Evolutionary conservation across 2,888 invertebrate genomes (phyloP).

Genomic region (Ophonus ardosiacus): DNA sequence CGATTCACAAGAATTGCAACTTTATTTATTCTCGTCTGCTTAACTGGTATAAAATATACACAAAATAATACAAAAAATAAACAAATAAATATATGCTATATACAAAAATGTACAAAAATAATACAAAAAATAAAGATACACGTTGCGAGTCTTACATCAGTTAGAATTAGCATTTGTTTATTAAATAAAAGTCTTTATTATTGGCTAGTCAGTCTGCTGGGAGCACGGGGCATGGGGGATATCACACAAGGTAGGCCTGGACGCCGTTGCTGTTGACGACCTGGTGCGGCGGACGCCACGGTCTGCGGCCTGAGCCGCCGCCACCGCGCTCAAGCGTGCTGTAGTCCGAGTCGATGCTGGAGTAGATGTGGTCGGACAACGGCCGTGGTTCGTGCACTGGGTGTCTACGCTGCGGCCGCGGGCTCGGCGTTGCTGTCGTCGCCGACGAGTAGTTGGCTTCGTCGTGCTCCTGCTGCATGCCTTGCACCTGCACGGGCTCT

Average conservation of each 20-base stretch:
- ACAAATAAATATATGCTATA: slow-evolving; percentile 76
- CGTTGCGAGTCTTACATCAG: slow-evolving; percentile 66
- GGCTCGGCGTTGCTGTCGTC: slow-evolving; percentile 82
- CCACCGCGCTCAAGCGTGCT: slow-evolving; percentile 87
- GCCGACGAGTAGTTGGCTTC: slow-evolving; percentile 82
- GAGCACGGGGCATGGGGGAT: slow-evolving; percentile 66
- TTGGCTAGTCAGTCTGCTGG: slow-evolving; percentile 61
- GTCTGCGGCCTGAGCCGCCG: slow-evolving; percentile 66
- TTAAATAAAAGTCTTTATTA: slow-evolving; percentile 61
- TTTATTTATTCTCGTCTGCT: slow-evolving; percentile 73
- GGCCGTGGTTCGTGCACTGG: slow-evolving; percentile 83
- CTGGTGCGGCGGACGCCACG: slow-evolving; percentile 77
- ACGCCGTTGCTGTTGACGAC: slow-evolving; percentile 75
- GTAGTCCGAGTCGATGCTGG: slow-evolving; percentile 93
- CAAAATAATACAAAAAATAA: slow-evolving; percentile 75
- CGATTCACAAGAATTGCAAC: slow-evolving; percentile 74
- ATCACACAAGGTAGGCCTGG: slow-evolving; percentile 86
- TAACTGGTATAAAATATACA: slow-evolving; percentile 76
- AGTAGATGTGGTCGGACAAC: slow-evolving; percentile 92
- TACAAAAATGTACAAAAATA: slow-evolving; percentile 77
- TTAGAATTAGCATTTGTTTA: slow-evolving; percentile 54
- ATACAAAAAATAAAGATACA: slow-evolving; percentile 71
- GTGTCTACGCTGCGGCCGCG: slow-evolving; percentile 75
- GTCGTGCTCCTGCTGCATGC: slow-evolving; percentile 73
- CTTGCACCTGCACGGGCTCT: slow-evolving; percentile 72